These are phyloP conservation scores for Nasonia oneida DNA, from an alignment of 2,888 invertebrate genomes.

Conservation along the genomic window DNA sequence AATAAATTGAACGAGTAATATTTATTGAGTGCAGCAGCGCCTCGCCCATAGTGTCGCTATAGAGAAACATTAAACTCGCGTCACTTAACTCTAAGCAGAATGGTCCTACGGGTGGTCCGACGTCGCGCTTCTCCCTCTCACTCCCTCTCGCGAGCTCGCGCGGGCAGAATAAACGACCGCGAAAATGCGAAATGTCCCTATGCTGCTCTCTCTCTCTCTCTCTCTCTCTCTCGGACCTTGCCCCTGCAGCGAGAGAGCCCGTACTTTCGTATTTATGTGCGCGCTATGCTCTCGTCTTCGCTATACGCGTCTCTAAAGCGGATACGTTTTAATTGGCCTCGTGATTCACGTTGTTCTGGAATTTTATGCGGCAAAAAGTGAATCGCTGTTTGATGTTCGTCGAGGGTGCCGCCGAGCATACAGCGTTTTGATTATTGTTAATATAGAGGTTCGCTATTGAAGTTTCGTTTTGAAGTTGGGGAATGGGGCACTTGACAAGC, in stretches of 20 bases:
- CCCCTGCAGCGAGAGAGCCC: neutral
- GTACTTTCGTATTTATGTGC: neutral
- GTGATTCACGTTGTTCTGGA: neutral
- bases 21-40: slow-evolving; percentile 71
- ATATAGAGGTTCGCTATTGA: no score
- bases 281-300: neutral
- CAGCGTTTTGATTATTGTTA: no score
- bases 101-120: slow-evolving; percentile 70
- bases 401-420: no score
- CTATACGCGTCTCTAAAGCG: no score
- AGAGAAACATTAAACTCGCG: slow-evolving; percentile 72
- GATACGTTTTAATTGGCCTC: neutral
- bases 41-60: slow-evolving; percentile 58
- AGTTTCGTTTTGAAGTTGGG: no score
- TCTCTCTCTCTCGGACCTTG: neutral
- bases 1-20: slow-evolving; percentile 73
- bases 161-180: slow-evolving; percentile 60
- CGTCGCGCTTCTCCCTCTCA: neutral
- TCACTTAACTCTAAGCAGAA: slow-evolving; percentile 69
- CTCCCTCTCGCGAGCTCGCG: neutral
- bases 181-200: slow-evolving; percentile 55
- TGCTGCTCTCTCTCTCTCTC: neutral
- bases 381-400: neutral
- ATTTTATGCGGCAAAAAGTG: neutral
- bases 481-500: no score